Conservation (phyloP, 2,113 vertebrate species). For the cattle (Bos taurus) region ARS-UCD2.0 NC_037337.1:16039501-16040000, state of each 20-base stretch:
- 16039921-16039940: background rate
- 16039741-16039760: constrained; percentile 3
- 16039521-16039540: background rate
- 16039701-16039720: background rate
- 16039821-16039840: background rate
- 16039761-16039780: background rate
- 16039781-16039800: background rate
- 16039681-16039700: constrained; percentile 3
- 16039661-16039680: background rate
- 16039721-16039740: background rate
- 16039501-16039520: background rate
- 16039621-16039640: background rate
- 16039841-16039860: background rate
- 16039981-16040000: constrained; percentile 4
- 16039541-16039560: background rate
- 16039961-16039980: background rate
- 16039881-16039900: background rate
- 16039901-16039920: background rate
- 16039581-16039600: background rate
- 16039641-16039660: background rate
- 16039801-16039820: background rate
- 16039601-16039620: background rate
- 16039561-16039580: background rate
- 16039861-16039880: background rate
- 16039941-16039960: constrained; percentile 19